A percentile compares a stretch with the other conserved stretches of the same genome.
Conservation (phyloP, 2,888 invertebrate species). For the Hylaea fasciaria region DNA sequence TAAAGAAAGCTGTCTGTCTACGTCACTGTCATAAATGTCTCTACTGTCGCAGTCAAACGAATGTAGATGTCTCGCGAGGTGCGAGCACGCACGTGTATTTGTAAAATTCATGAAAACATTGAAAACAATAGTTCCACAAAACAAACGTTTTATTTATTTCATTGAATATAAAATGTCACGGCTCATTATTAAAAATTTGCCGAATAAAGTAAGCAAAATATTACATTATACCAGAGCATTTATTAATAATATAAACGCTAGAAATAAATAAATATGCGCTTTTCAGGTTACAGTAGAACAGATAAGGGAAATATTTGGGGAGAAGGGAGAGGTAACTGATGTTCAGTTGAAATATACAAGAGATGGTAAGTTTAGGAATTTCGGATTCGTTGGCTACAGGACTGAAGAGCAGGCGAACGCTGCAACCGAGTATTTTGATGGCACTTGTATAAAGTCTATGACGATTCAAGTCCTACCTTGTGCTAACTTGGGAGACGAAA, state of each 20-base stretch:
- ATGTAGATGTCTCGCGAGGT: too few relatives aligned
- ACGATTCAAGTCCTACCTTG: constrained; percentile 92
- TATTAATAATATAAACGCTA: constrained; percentile 12
- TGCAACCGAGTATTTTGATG: constrained; percentile 92
- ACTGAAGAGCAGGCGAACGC: constrained; percentile 90
- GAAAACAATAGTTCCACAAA: too few relatives aligned
- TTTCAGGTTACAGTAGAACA: constrained; percentile 90
- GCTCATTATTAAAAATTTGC: constrained; percentile 95
- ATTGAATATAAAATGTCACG: constrained; percentile 89
- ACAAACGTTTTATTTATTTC: not conserved
- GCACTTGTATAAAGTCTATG: constrained; percentile 92
- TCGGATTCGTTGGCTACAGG: constrained; percentile 97
- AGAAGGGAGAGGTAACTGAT: constrained; percentile 95
- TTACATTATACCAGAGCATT: not conserved
- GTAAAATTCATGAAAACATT: not conserved
- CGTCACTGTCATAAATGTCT: too few relatives aligned
- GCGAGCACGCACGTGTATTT: not conserved
- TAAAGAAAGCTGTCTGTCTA: too few relatives aligned
- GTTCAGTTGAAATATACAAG: constrained; percentile 96
- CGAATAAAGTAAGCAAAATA: constrained; percentile 89
- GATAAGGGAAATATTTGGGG: constrained; percentile 89
- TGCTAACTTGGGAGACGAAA: constrained; percentile 86
- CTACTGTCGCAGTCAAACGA: too few relatives aligned
- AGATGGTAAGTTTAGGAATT: constrained; percentile 96
- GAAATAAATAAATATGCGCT: not conserved